Evolutionary conservation across 1,140 invertebrate species (phyloP).

Genomic region (Drosophila equinoxialis): DNA sequence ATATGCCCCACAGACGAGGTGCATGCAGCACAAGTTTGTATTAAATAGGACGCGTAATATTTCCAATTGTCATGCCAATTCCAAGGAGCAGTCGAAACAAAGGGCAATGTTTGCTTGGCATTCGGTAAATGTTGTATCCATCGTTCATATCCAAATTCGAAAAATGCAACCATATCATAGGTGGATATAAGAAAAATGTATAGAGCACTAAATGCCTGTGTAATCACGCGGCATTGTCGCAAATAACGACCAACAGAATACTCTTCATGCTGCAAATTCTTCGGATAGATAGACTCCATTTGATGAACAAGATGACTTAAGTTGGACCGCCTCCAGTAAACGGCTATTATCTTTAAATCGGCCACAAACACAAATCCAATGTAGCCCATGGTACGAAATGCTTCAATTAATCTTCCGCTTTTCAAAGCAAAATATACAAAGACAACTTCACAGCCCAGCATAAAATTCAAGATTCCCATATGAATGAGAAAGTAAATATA

Average conservation of each 20-base stretch:
- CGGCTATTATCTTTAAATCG: constrained; percentile 51
- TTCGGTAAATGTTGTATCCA: constrained; percentile 16
- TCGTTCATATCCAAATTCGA: constrained; percentile 31
- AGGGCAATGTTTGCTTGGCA: constrained; percentile 46
- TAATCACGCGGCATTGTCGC: constrained; percentile 15
- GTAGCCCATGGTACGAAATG: constrained; percentile 58
- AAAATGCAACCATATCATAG: constrained; percentile 56
- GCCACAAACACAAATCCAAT: constrained; percentile 60
- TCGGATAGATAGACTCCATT: constrained; percentile 53
- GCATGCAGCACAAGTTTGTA: constrained; percentile 49
- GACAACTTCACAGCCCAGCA: constrained; percentile 25
- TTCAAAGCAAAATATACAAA: constrained; percentile 32
- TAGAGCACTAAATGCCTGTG: constrained; percentile 39
- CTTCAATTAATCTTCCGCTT: constrained; percentile 49
- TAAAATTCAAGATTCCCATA: constrained; percentile 40
- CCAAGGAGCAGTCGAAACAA: constrained; percentile 51
- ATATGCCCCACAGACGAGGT: constrained; percentile 55
- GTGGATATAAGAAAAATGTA: constrained; percentile 45
- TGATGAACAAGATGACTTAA: constrained; percentile 37
- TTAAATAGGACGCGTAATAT: constrained; percentile 43
- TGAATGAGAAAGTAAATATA: constrained; percentile 20
- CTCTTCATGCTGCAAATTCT: constrained; percentile 11
- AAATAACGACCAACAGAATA: constrained; percentile 38
- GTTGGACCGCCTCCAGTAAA: constrained; percentile 35
- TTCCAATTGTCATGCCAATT: constrained; percentile 30